Conservation (phyloP, 2,888 invertebrate species). For the Antheraea assamensis region DNA sequence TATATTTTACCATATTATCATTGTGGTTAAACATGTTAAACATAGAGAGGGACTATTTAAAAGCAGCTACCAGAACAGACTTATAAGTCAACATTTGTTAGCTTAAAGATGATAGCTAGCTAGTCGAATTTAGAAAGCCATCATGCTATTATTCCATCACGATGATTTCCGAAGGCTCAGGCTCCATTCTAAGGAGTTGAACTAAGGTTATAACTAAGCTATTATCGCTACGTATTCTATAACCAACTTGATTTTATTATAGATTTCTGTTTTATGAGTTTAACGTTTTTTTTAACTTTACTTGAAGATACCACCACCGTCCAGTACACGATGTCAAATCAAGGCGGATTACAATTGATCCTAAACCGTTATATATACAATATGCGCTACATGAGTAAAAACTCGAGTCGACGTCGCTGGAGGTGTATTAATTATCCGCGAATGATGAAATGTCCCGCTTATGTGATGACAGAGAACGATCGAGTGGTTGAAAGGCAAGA, state of each 20-base stretch:
- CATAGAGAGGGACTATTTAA: no score
- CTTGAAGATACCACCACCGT: neutral
- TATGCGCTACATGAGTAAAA: constrained; percentile 30
- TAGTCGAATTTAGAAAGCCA: no score
- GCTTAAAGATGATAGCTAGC: no score
- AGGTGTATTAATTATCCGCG: constrained; percentile 63
- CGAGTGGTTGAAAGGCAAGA: constrained; percentile 54
- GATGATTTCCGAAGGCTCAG: no score
- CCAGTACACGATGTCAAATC: constrained; percentile 33
- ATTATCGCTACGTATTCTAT: no score
- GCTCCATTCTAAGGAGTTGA: no score
- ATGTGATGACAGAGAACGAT: constrained; percentile 55
- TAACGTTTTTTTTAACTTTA: neutral
- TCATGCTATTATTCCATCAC: no score
- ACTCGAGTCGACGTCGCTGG: constrained; percentile 43
- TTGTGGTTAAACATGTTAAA: neutral
- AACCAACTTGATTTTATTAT: neutral
- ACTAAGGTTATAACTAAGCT: no score
- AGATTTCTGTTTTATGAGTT: neutral
- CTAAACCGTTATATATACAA: constrained; percentile 34
- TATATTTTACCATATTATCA: no score
- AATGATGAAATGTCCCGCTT: constrained; percentile 55
- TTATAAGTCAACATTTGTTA: no score
- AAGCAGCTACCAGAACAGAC: no score
- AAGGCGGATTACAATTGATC: constrained; percentile 34